Percentiles rank a stretch among this genome's conserved stretches.
phyloP scores from a whole-genome alignment of 2,113 vertebrate species.

The Setophaga kirtlandii region DNA sequence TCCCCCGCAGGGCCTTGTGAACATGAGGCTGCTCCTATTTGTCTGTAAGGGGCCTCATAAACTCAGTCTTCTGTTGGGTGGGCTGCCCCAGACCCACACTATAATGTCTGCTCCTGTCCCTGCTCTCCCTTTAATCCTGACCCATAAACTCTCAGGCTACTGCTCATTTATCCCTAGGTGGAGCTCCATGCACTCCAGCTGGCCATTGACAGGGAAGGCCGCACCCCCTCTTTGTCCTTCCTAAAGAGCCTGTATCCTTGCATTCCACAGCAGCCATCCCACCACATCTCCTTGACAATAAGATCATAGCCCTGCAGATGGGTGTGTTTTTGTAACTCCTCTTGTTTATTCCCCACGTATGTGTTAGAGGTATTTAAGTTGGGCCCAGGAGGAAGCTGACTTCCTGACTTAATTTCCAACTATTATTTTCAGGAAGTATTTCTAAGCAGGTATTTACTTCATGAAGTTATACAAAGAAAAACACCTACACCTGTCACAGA shows the following conservation, averaged over 20 bases:
- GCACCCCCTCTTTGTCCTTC: not conserved
- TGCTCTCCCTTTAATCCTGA: not conserved
- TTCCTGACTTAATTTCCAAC: not conserved
- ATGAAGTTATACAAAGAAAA: not conserved
- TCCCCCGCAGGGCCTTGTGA: not conserved
- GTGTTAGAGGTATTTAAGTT: not conserved
- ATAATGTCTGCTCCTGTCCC: too few relatives aligned
- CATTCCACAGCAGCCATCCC: not conserved
- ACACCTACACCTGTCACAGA: not conserved
- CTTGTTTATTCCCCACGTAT: fast-evolving
- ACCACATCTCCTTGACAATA: not conserved
- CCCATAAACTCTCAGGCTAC: not conserved
- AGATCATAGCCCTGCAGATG: not conserved
- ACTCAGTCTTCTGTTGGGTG: not conserved
- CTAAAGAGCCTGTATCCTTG: not conserved
- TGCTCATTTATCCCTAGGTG: not conserved
- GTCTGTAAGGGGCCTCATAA: not conserved
- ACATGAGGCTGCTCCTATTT: not conserved
- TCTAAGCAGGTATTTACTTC: not conserved
- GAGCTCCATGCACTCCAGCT: not conserved
- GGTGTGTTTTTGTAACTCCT: fast-evolving
- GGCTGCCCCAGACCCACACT: too few relatives aligned
- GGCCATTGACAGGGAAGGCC: not conserved
- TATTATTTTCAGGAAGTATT: not conserved
- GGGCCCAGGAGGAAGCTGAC: not conserved